Percentiles rank a stretch among this genome's conserved stretches.
Conservation (phyloP, 2,797 vertebrate species). For the Pangasius macronema region DNA sequence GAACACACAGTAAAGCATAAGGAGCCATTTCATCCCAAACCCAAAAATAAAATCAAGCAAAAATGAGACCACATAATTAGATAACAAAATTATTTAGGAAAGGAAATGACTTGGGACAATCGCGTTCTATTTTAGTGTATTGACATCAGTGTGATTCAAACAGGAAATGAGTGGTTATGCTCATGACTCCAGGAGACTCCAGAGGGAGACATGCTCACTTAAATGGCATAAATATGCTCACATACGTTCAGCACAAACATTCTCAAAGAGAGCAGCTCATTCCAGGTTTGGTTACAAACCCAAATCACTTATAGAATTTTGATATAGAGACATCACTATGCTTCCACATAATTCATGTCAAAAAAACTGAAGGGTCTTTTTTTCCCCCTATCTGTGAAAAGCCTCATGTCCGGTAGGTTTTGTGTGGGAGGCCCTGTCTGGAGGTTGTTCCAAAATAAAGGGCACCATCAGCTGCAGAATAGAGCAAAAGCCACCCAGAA, state of each 20-base stretch:
- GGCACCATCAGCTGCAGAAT: conserved; percentile 39
- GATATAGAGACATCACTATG: conserved; percentile 12
- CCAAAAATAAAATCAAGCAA: background rate
- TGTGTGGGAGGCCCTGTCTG: conserved; percentile 33
- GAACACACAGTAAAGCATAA: background rate
- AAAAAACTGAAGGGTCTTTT: background rate
- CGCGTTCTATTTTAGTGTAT: conserved; percentile 51
- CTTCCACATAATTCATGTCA: background rate
- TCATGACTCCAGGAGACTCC: conserved; percentile 29
- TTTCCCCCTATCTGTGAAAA: background rate
- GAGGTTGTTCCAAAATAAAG: conserved; percentile 28
- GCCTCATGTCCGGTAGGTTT: conserved; percentile 25
- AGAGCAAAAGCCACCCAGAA: conserved; percentile 27
- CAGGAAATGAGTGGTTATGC: conserved; percentile 65
- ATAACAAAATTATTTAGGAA: conserved; percentile 20
- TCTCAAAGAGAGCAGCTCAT: background rate
- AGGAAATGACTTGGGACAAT: conserved; percentile 55
- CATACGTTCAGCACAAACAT: background rate
- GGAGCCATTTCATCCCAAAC: background rate
- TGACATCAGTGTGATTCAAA: conserved; percentile 56
- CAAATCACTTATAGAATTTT: background rate
- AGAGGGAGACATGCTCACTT: conserved; percentile 50
- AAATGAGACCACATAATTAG: conserved; percentile 4
- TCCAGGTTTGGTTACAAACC: background rate
- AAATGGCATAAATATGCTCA: conserved; percentile 23